phyloP scores from a whole-genome alignment of 2,797 vertebrate genomes.

The Coregonus sp. region DNA sequence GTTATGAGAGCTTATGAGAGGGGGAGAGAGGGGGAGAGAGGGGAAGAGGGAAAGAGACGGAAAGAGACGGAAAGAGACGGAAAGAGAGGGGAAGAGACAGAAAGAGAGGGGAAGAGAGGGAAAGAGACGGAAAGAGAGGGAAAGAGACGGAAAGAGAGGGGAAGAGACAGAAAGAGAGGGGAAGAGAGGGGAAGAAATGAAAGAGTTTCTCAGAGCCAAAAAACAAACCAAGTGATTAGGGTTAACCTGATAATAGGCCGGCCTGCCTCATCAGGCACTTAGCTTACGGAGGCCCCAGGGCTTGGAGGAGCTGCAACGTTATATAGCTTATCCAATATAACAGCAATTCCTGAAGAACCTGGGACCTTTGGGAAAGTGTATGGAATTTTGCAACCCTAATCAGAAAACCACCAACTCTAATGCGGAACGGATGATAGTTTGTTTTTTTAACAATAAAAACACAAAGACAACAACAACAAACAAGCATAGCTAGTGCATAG shows the following conservation, averaged over 20 bases:
- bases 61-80: too few species aligned
- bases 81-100: background rate
- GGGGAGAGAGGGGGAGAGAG: background rate
- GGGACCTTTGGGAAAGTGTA: too few species aligned
- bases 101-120: background rate
- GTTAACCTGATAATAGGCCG: background rate
- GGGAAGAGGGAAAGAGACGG: too few species aligned
- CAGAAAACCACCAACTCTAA: background rate
- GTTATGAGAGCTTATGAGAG: background rate
- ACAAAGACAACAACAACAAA: background rate
- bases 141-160: too few species aligned
- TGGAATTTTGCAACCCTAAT: too few species aligned
- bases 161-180: background rate
- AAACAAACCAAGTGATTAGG: background rate
- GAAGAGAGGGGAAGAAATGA: background rate
- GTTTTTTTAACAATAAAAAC: background rate
- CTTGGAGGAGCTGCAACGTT: conserved; percentile 9
- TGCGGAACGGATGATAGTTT: too few species aligned
- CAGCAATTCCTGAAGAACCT: too few species aligned
- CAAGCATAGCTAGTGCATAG: background rate
- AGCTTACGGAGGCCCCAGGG: background rate
- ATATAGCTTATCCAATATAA: too few species aligned
- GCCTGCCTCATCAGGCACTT: conserved; percentile 4
- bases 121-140: background rate
- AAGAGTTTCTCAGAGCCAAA: background rate